Conservation (phyloP, 2,888 invertebrate species). For the Stegophylla sp. region DNA sequence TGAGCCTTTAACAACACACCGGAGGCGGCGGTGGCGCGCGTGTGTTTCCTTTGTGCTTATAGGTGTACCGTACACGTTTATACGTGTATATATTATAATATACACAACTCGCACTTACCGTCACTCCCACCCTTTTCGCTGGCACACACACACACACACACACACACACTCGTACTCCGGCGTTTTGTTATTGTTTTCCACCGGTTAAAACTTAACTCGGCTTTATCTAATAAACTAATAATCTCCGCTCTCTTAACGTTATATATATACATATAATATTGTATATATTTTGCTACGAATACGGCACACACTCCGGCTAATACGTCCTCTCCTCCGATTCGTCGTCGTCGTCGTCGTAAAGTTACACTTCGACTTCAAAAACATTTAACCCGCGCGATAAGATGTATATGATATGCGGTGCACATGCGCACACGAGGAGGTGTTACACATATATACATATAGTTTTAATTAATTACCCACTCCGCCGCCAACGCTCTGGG, state of each 20-base stretch:
- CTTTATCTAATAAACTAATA: slow-evolving; percentile 49
- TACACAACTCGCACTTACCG: neutral
- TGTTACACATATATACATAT: no score
- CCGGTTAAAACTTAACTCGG: slow-evolving; percentile 35
- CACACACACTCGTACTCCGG: neutral
- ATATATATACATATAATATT: no score
- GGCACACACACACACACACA: neutral
- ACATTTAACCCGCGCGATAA: neutral
- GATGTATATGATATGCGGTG: neutral
- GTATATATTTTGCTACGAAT: no score
- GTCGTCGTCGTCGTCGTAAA: neutral
- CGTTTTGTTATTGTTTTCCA: slow-evolving; percentile 43
- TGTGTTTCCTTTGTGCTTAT: slow-evolving; percentile 33
- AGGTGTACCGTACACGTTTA: neutral
- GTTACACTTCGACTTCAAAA: slow-evolving; percentile 22
- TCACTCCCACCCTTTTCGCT: no score
- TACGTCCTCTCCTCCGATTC: neutral
- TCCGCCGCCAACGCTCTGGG: neutral
- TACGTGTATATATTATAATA: neutral
- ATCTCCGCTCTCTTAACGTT: slow-evolving; percentile 31
- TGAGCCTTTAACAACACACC: slow-evolving; percentile 40
- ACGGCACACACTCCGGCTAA: neutral
- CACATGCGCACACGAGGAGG: neutral
- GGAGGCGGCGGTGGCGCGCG: slow-evolving; percentile 9
- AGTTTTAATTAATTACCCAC: slow-evolving; percentile 53